phyloP scores from a whole-genome alignment of 2,797 vertebrate species.

The Peromyscus nudipes region DNA sequence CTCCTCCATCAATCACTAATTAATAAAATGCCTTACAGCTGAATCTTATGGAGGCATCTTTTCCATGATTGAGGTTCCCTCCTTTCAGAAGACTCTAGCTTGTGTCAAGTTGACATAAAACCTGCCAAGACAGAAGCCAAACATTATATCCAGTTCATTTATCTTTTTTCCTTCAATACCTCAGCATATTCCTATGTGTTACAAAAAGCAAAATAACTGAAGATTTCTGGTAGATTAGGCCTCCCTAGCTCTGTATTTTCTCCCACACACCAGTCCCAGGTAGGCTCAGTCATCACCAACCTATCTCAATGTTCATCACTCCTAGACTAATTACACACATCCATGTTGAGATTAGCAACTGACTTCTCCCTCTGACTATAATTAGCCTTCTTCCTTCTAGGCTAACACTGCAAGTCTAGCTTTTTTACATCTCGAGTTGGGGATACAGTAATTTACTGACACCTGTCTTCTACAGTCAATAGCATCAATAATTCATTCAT shows the following conservation, averaged over 20 bases:
- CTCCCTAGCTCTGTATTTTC: background rate
- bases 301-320: background rate
- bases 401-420: background rate
- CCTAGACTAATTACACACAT: background rate
- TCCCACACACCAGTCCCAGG: background rate
- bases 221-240: background rate
- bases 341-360: background rate
- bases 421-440: background rate
- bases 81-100: background rate
- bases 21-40: background rate
- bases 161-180: background rate
- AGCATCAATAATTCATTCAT: slow-evolving; percentile 31
- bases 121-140: background rate
- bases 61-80: background rate
- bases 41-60: background rate
- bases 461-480: background rate
- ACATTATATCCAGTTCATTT: background rate
- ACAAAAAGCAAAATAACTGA: background rate
- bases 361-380: background rate
- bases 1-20: background rate
- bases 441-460: background rate
- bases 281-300: background rate
- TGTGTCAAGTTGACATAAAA: background rate
- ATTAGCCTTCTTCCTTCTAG: background rate
- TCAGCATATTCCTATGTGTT: background rate